These are phyloP conservation scores for Ceraclea dissimilis DNA, from an alignment of 2,888 invertebrate species.

Conservation along the genomic window DNA sequence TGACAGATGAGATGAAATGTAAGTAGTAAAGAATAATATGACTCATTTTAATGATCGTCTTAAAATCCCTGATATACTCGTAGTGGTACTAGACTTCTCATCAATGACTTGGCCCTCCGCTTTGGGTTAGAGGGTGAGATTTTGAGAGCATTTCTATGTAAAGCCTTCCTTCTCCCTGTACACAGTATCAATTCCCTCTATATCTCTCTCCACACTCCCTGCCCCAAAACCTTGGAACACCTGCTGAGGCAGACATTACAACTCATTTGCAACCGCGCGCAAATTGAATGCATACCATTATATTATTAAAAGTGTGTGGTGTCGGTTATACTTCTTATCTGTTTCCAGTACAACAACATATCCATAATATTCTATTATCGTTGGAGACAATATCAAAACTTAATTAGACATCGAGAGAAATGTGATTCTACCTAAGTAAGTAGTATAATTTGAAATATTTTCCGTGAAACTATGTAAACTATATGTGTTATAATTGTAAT, in stretches of 20 bases:
- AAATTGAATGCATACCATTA: conserved; percentile 23
- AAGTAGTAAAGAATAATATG: not conserved
- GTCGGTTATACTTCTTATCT: too few species aligned
- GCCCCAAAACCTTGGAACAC: conserved; percentile 3
- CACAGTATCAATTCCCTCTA: conserved; percentile 6
- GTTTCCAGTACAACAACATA: too few species aligned
- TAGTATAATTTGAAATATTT: too few species aligned
- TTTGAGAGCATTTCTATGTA: conserved; percentile 26
- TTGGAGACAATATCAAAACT: too few species aligned
- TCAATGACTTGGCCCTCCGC: conserved; percentile 2
- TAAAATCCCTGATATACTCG: conserved; percentile 5
- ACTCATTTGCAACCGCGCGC: conserved; percentile 22
- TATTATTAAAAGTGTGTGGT: too few species aligned
- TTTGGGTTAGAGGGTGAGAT: conserved; percentile 7
- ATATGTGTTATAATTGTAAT: too few species aligned
- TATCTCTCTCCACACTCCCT: conserved; percentile 4
- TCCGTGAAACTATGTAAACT: too few species aligned
- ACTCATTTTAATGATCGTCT: not conserved
- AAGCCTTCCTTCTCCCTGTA: conserved; percentile 15
- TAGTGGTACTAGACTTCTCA: conserved; percentile 3
- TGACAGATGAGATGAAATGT: not conserved
- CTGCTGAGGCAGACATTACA: conserved; percentile 18
- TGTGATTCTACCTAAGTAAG: too few species aligned
- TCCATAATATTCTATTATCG: too few species aligned
- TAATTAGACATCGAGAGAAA: too few species aligned